phyloP scores from a whole-genome alignment of 2,797 vertebrate species.

The Alectoris magna region DNA sequence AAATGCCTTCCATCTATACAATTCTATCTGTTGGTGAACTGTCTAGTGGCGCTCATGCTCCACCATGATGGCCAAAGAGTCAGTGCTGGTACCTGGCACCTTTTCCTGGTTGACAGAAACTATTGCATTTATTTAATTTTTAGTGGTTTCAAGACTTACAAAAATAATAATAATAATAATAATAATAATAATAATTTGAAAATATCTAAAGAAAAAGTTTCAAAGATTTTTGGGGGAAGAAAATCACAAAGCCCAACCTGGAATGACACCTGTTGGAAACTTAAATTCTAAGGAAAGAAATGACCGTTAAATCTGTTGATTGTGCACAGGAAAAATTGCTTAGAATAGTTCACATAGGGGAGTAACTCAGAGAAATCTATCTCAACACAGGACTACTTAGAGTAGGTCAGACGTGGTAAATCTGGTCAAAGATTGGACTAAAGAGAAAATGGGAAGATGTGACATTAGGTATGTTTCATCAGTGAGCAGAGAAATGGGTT shows the following conservation, averaged over 20 bases:
- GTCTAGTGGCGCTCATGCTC: accelerated
- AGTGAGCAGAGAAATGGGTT: neutral
- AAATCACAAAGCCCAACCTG: neutral
- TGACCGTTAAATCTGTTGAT: neutral
- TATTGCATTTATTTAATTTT: neutral
- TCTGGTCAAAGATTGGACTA: neutral
- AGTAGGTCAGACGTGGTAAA: neutral
- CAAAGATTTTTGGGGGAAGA: neutral
- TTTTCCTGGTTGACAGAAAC: neutral
- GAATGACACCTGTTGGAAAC: neutral
- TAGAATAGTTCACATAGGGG: neutral
- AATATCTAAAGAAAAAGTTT: neutral
- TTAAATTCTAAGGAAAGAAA: neutral
- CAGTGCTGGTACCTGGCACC: neutral
- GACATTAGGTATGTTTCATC: neutral
- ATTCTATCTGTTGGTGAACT: neutral
- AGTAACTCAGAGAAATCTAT: neutral
- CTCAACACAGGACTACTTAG: neutral
- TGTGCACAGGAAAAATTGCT: neutral
- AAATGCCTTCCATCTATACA: neutral
- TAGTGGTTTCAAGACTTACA: neutral
- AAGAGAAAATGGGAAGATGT: neutral
- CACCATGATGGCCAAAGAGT: accelerated
- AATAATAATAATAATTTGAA: neutral
- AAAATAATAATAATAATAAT: neutral